phyloP scores from a whole-genome alignment of 2,888 invertebrate genomes.

The Drosophila neotestacea region DNA sequence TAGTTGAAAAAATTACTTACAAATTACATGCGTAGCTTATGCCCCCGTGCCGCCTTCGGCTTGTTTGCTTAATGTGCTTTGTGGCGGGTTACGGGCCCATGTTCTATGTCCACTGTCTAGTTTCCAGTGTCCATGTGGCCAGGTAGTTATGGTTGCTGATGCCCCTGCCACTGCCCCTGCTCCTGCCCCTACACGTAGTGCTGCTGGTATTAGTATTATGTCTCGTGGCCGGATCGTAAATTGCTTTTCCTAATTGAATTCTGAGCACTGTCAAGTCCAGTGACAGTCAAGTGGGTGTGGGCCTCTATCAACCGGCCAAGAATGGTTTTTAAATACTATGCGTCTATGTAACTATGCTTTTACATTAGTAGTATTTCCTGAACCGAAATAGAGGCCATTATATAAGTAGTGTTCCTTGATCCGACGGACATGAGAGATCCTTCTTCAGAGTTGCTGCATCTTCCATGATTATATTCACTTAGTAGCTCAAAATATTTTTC shows the following conservation, averaged over 20 bases:
- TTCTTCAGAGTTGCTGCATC: background rate
- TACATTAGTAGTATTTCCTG: background rate
- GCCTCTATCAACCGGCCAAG: constrained; percentile 33
- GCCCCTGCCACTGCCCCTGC: background rate
- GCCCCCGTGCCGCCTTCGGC: constrained; percentile 78
- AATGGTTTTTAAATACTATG: constrained; percentile 9
- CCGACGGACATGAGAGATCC: background rate
- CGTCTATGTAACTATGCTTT: background rate
- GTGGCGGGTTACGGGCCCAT: constrained; percentile 57
- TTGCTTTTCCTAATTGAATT: constrained; percentile 79
- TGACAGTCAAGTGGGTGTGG: constrained; percentile 67
- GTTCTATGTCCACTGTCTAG: constrained; percentile 26
- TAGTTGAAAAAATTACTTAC: constrained; percentile 81
- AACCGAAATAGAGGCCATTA: background rate
- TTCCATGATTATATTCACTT: background rate
- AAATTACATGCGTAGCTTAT: constrained; percentile 81
- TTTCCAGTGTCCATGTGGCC: constrained; percentile 23
- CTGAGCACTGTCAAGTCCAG: constrained; percentile 66
- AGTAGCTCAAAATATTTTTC: background rate
- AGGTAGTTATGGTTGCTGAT: constrained; percentile 18
- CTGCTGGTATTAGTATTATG: constrained; percentile 70
- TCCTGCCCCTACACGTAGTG: background rate
- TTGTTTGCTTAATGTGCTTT: constrained; percentile 76
- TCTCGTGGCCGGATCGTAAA: constrained; percentile 75
- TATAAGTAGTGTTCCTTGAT: constrained; percentile 1